Conservation (phyloP, 2,113 vertebrate species). For the Ammospiza nelsoni region DNA sequence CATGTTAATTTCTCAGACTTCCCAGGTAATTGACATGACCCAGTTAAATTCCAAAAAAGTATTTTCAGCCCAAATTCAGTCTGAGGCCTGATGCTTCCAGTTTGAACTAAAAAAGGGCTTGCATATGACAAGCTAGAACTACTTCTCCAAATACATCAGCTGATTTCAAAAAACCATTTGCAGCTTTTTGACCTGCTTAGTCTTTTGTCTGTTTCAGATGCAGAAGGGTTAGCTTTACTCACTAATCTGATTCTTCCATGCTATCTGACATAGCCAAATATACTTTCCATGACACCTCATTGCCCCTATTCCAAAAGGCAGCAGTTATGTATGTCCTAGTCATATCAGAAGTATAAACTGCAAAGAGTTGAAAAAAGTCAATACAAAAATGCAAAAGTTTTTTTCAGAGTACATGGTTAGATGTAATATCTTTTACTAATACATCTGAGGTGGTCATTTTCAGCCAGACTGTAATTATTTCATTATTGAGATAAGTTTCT, state of each 20-base stretch:
- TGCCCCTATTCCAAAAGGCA: neutral
- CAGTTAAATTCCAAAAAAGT: neutral
- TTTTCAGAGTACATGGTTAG: neutral
- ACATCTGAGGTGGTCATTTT: neutral
- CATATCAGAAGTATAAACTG: neutral
- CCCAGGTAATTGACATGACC: neutral
- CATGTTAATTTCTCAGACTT: neutral
- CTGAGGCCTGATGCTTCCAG: neutral
- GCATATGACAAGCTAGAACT: neutral
- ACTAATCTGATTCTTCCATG: neutral
- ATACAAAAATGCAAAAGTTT: neutral
- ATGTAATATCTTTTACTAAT: neutral
- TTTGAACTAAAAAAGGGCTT: neutral
- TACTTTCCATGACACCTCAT: neutral
- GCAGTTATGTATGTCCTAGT: neutral
- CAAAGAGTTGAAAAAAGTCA: neutral
- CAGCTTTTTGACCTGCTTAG: neutral
- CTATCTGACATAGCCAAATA: neutral
- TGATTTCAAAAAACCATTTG: neutral
- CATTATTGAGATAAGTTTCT: neutral
- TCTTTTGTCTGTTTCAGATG: neutral
- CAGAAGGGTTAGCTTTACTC: neutral
- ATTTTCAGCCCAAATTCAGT: neutral
- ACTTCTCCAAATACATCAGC: neutral
- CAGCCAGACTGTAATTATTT: slow-evolving; percentile 13